phyloP scores from a whole-genome alignment of 1,140 invertebrate genomes.

The Dufourea novaeangliae region DNA sequence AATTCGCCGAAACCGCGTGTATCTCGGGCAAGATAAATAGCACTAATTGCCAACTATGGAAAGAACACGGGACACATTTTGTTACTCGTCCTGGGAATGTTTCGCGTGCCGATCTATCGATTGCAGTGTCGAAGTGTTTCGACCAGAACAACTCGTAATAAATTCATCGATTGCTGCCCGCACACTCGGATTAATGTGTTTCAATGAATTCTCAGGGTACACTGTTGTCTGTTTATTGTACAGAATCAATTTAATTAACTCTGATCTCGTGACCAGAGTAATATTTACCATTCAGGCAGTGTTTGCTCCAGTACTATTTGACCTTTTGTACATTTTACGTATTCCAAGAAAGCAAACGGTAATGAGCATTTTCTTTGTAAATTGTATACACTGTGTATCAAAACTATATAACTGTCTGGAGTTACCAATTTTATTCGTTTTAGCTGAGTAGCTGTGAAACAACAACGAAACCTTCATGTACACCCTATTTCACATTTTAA shows the following conservation, averaged over 20 bases:
- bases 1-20: neutral
- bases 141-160: neutral
- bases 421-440: too few species aligned
- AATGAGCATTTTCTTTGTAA: too few species aligned
- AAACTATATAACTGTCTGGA: too few species aligned
- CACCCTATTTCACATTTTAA: too few species aligned
- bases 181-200: neutral
- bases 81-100: neutral
- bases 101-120: neutral
- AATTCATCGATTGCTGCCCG: neutral
- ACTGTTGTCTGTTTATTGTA: neutral
- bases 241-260: constrained; percentile 10
- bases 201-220: neutral
- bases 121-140: neutral
- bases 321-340: neutral
- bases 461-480: too few species aligned
- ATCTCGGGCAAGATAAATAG: neutral
- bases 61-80: neutral
- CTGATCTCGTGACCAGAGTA: neutral
- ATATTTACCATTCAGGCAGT: neutral
- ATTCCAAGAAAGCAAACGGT: too few species aligned
- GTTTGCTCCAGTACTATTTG: neutral
- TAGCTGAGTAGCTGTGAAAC: too few species aligned
- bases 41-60: neutral
- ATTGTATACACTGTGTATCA: too few species aligned